Evolutionary conservation across 2,113 vertebrate species (phyloP), one percentile per base, ranked within the genome.

Genomic region (Dicrurus megarhynchus): DNA sequence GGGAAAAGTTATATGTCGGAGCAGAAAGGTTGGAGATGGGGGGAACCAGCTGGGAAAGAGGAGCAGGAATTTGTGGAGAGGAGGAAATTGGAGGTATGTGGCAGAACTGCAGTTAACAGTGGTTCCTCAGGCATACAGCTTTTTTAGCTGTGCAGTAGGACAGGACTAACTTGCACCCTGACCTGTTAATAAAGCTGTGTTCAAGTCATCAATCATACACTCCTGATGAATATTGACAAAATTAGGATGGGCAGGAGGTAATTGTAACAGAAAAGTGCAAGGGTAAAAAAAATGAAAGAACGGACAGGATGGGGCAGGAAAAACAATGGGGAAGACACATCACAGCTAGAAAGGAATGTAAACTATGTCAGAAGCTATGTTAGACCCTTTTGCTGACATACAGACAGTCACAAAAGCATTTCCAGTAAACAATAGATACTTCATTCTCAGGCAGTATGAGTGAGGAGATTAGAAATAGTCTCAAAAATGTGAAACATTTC

Each of bases 401-500:
- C 57, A 65, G 78, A 46, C 35, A 63, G 55, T 86, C 90, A 90
- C 87, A 94, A 88, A 94, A 93, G 70, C 94, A 82, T 64, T 95
- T 91, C 63, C 71, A 95, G 82, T 83, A 91, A 96, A 96, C 84
- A 95, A 94, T 37, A 93, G 91, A 90, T 91, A 90, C 63, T 80
- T 50, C 71, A 80, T 77, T 94, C 90, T 77, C 44, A 2, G 63
- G 90, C 93, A 37, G 1, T 63, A 67, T 21, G 35, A 88, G 68
- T 65, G 47, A 93, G 27, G 84, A 95, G 96, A 90, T 92, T 95
- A 96, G 85, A 76, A 94, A 88, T 33, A 93, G 82, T 28, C 61
- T 63, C 56, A 94, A 97, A 96, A 94, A 94, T 94, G 87, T 70
- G 84, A 93, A 96, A 96, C 75, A 95, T 96, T 96, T 93, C 78